These are phyloP conservation scores for Drosophila histrio DNA, from an alignment of 2,888 invertebrate species.

Conservation along the genomic window DNA sequence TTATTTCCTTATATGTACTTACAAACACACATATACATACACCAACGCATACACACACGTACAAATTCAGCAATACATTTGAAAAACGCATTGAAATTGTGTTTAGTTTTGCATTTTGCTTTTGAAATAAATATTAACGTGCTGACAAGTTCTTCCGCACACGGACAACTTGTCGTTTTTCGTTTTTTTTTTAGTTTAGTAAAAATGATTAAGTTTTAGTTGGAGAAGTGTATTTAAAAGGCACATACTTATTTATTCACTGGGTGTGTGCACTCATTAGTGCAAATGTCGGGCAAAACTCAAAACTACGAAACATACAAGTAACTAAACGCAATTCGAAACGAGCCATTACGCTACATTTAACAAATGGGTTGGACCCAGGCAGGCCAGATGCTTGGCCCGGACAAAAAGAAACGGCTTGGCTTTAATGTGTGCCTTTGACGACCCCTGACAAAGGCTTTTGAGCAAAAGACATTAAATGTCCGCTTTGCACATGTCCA, in stretches of 20 bases:
- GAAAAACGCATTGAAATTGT: slow-evolving; percentile 56
- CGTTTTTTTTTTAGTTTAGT: slow-evolving; percentile 10
- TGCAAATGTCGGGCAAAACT: slow-evolving; percentile 69
- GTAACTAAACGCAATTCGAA: slow-evolving; percentile 53
- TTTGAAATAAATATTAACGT: slow-evolving; percentile 14
- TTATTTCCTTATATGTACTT: slow-evolving; percentile 55
- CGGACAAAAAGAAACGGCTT: slow-evolving; percentile 23
- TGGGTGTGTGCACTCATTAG: slow-evolving; percentile 70
- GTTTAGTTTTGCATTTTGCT: slow-evolving; percentile 44
- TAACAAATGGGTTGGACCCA: slow-evolving; percentile 70
- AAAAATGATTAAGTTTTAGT: slow-evolving; percentile 39
- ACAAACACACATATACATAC: not conserved
- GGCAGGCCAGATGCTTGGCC: not conserved
- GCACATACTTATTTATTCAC: slow-evolving; percentile 13
- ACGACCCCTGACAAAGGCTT: slow-evolving; percentile 59
- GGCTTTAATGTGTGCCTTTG: slow-evolving; percentile 54
- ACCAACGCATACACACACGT: slow-evolving; percentile 22
- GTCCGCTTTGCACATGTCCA: slow-evolving; percentile 65
- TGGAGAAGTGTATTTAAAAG: slow-evolving; percentile 7
- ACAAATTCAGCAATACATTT: slow-evolving; percentile 19
- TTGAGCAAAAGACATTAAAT: slow-evolving; percentile 64
- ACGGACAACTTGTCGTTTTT: slow-evolving; percentile 9
- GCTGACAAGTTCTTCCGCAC: slow-evolving; percentile 10
- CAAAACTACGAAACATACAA: slow-evolving; percentile 51
- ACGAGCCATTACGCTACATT: slow-evolving; percentile 74